Evolutionary conservation across 2,888 invertebrate genomes (phyloP).

Genomic region (Eupithecia dodoneata): DNA sequence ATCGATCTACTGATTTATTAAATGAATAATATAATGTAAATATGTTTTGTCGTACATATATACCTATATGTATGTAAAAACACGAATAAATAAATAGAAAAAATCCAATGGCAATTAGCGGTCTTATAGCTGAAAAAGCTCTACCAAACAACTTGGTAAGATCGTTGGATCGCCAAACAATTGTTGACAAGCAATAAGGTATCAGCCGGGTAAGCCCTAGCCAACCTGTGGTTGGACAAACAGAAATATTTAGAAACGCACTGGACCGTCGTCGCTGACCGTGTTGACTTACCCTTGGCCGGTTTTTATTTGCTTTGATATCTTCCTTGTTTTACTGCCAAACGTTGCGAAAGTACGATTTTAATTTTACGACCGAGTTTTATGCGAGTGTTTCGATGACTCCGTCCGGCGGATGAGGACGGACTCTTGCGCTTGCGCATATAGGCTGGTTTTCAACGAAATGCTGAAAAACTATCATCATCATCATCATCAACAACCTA

Average conservation of each 20-base stretch:
- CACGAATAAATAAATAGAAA: neutral
- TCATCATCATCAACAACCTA: too few relatives aligned
- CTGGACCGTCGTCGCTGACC: neutral
- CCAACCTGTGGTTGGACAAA: neutral
- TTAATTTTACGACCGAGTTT: constrained; percentile 48
- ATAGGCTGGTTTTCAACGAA: constrained; percentile 16
- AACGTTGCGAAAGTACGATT: constrained; percentile 45
- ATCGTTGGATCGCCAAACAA: neutral
- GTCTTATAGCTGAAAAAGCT: neutral
- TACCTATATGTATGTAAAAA: too few relatives aligned
- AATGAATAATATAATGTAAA: neutral
- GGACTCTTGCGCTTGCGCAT: constrained; percentile 31
- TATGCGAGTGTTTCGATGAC: constrained; percentile 46
- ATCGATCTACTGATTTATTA: neutral
- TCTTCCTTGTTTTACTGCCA: constrained; percentile 42
- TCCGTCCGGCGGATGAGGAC: constrained; percentile 51
- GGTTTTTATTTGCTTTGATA: constrained; percentile 28
- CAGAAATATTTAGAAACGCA: neutral
- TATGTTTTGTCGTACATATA: too few relatives aligned
- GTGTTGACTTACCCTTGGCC: neutral
- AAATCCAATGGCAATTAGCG: neutral
- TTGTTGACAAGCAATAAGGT: too few relatives aligned
- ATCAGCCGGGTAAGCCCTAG: neutral
- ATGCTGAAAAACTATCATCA: neutral
- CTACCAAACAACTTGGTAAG: neutral